Percentiles rank a stretch among this genome's conserved stretches.
phyloP scores from a whole-genome alignment of 2,797 vertebrate genomes.

The Macrochelys suwanniensis region DNA sequence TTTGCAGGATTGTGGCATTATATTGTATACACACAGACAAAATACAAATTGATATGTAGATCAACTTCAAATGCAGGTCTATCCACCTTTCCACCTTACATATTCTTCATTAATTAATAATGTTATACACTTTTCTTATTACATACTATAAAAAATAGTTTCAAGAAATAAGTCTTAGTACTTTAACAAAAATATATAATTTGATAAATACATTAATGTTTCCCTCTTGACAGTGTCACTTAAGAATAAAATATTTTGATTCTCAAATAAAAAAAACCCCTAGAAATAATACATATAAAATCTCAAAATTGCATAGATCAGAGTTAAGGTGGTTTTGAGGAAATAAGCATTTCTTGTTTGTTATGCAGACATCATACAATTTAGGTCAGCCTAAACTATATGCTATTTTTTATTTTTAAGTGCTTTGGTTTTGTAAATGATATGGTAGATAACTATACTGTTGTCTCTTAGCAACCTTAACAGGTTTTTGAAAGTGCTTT shows the following conservation, averaged over 20 bases:
- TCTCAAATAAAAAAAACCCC: background rate
- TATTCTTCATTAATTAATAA: background rate
- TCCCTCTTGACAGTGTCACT: background rate
- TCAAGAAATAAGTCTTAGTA: background rate
- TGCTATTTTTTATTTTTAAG: background rate
- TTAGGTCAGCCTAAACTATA: background rate
- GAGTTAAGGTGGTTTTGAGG: background rate
- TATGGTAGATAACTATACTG: background rate
- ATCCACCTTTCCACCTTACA: background rate
- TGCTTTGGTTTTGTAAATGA: background rate
- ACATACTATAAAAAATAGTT: background rate
- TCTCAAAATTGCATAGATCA: background rate
- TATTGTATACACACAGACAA: background rate
- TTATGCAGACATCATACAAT: background rate
- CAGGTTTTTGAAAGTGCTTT: background rate
- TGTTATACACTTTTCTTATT: background rate
- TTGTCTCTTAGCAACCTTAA: background rate
- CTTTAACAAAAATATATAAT: background rate
- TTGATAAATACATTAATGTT: rapidly evolving
- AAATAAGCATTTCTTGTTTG: rapidly evolving
- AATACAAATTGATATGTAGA: background rate
- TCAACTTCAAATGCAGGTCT: background rate
- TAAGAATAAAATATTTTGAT: background rate
- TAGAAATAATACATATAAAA: background rate
- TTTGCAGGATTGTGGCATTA: background rate